A percentile compares a stretch with the other conserved stretches of the same genome.
Conservation (phyloP, 1,140 invertebrate species). For the Argopecten irradians region DNA sequence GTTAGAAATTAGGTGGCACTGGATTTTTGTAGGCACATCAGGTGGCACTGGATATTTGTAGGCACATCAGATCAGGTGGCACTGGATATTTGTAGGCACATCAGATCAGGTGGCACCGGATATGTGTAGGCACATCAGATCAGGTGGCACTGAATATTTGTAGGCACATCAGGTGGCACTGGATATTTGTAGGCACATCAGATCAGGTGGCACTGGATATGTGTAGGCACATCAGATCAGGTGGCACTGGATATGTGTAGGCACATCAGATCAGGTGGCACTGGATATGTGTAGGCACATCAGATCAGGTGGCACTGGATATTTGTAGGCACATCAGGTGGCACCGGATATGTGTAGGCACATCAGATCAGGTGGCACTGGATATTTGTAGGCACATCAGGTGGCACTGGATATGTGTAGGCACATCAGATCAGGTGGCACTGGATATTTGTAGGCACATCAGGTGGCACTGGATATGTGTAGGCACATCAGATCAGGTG, state of each 20-base stretch:
- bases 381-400: too few species aligned
- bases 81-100: too few species aligned
- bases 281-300: background rate
- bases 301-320: too few species aligned
- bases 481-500: background rate
- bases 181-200: background rate
- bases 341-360: background rate
- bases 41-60: too few species aligned
- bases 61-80: too few species aligned
- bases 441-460: background rate
- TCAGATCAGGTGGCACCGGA: too few species aligned
- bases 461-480: background rate
- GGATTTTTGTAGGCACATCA: background rate
- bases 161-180: background rate
- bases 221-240: background rate
- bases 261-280: background rate
- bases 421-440: background rate
- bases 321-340: background rate
- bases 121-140: too few species aligned
- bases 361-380: background rate
- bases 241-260: background rate
- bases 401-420: too few species aligned
- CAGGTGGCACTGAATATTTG: too few species aligned
- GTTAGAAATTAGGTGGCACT: background rate
- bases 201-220: background rate